Base-by-base conservation (phyloP, 2,888 invertebrate genomes). In the Mesochorus sp. region DNA sequence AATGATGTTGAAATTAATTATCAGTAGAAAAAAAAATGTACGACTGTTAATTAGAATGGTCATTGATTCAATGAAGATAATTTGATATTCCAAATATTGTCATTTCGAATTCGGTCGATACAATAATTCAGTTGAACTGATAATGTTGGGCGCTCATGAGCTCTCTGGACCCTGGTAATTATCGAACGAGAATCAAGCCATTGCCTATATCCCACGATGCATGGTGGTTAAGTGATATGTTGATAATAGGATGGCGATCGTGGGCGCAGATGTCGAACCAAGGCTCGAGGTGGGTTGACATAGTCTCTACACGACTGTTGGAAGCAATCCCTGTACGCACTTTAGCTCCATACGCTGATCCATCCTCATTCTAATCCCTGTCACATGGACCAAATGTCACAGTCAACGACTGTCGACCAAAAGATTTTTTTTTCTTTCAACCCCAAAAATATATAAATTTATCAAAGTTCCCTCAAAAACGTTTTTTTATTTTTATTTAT, bases 81-180 rank as follows among this genome's bases (percentile, higher is more conserved):
- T n/a, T n/a, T n/a, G n/a, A 88, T 87, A 88, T 89, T 88, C 87
- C 85, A 84, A 86, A 81, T 14, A 19, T 19, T 31, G 1, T n/a
- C 31, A n/a, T 14, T 3, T 19, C 8, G 80, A 72, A 78, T 71
- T 81, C 84, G 85, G 82, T 81, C 84, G 85, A 84, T 85, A 86
- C 86, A 88, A 88, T 87, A 87, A 88, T 88, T 88, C 86, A 87
- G 85, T 85, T 82, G 85, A 86, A 82, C 86, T 85, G 86, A 85
- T 87, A 89, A 89, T 89, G 88, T 88, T 83, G 86, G 44, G 28
- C 8, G 12, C 19, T 21, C 19, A 12, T 31, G 74, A 62, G 82
- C 83, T 81, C 82, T 85, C 83, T 84, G 87, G 86, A 83, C n/a
- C n/a, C 28, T 37, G 12, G 42, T 14, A 28, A 37, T 31, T 3